Base-by-base conservation (phyloP, 1,140 invertebrate species). In the Zophobas morio region DNA sequence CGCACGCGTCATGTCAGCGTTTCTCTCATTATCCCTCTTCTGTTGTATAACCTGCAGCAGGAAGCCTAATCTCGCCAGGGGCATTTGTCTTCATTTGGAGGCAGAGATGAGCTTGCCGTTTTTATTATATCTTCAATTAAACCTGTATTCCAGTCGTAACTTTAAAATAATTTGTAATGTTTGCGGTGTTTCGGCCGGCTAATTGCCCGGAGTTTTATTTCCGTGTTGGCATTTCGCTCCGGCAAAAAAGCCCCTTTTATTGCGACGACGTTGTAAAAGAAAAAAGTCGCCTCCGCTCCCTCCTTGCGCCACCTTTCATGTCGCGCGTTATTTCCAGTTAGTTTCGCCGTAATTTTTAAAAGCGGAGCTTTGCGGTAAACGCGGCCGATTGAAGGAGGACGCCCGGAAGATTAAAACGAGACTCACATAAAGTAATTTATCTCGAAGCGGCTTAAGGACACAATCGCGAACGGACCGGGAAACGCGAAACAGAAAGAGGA, bases 121-220 rank as follows among this genome's bases (percentile, higher is more conserved):
- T 77, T 77, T 77, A 77, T 77, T 77, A 77, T 72, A 77, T 54
- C 75, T 72, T 72, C 75, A 77, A 77, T 77, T 77, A 77, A 72
- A 77, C 63, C 66, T 71, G 75, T 42, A 76, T 66, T 76, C 39
- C 37, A 57, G 75, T 70, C 70, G 75, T 77, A 77, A 72, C 70
- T 77, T 70, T 53, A 77, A 77, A 77, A 77, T 77, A 72, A 77
- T 77, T 77, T 77, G 71, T 73, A 36, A 54, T 56, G 71, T 56
- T 73, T 42, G 39, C 60, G 39, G 60, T 42, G 60, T 40, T 66
- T 66, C 39, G 60, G 60, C 60, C 39, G 39, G 60, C 60, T 66
- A 66, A 66, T 66, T 66, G 60, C 60, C 33, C 39, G 20, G 37
- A 33, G 60, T 66, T 66, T 66, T 42, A 40, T 66, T 66, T 66